Evolutionary conservation across 2,888 invertebrate genomes (phyloP), one percentile per base, ranked within the genome.

Genomic region (Ophraella communa): DNA sequence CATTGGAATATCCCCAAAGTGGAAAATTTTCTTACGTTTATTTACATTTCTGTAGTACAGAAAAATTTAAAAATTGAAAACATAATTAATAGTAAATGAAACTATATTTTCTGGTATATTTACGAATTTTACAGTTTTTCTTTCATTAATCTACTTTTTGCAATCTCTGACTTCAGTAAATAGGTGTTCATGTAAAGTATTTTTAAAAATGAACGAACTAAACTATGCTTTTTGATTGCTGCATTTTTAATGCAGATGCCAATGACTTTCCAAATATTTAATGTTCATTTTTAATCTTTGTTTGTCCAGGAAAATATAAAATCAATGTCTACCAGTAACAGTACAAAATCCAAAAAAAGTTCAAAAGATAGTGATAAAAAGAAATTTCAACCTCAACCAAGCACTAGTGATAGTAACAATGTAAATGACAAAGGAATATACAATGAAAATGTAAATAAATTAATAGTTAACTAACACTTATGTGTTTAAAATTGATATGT

Each of bases 361-460:
- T 59, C 71, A 0, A 78, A 77, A 66, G 77, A 78, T 39, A 73
- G 76, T 18, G 78, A 78, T 39, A 80, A 78, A 69, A 67, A 77
- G 23, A 79, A 76, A 71, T 76, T 76, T 14, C 72, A 74, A 21
- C 64, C 70, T 47, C 57, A 60, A 45, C 68, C 53, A 51, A 59
- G 51, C 17, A 47, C 39, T 39, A 24, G 49, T 10, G 42, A 18
- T 30, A 70, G 70, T 53, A 68, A 70, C 47, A 74, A 66, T 62
- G 66, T 72, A 14, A 69, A 59, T 49, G 79, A 79, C 17, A 79
- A 78, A 71, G 73, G 74, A 23, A 77, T 77, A 10, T 78, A 78
- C 7, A 39, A 7, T 14, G 72, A 66, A 57, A 78, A 78, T 67
- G 80, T 80, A 74, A 54, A 20, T 42, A 21, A 4, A 18, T 17